These are phyloP conservation scores for Bradypodion ventrale DNA, from an alignment of 2,797 vertebrate genomes.

Conservation along the genomic window DNA sequence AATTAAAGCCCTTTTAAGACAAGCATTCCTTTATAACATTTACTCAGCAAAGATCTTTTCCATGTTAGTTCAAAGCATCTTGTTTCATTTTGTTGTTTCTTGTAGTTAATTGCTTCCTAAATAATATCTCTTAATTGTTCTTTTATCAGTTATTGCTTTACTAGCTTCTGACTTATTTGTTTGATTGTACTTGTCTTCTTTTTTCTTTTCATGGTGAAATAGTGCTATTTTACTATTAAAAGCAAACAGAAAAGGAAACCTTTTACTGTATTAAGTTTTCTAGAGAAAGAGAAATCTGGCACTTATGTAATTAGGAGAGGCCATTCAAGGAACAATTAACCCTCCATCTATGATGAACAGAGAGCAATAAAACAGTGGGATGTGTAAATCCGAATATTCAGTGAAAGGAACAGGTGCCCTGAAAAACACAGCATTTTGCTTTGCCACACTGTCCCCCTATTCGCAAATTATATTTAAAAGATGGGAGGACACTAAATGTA, in stretches of 20 bases:
- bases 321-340: neutral
- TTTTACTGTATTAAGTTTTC: neutral
- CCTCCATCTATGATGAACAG: neutral
- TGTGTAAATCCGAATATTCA: neutral
- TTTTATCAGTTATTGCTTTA: neutral
- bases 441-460: neutral
- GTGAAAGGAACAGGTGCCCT: neutral
- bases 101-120: neutral
- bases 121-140: neutral
- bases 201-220: neutral
- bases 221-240: neutral
- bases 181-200: neutral
- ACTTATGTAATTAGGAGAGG: neutral
- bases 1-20: neutral
- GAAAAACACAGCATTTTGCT: neutral
- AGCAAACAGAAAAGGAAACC: neutral
- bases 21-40: neutral
- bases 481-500: neutral
- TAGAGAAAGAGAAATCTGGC: neutral
- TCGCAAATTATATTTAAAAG: neutral
- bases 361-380: neutral
- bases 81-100: neutral
- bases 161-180: neutral
- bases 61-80: neutral
- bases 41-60: neutral